These are phyloP conservation scores for Chalcis sispes DNA, from an alignment of 2,888 invertebrate genomes.

Conservation along the genomic window DNA sequence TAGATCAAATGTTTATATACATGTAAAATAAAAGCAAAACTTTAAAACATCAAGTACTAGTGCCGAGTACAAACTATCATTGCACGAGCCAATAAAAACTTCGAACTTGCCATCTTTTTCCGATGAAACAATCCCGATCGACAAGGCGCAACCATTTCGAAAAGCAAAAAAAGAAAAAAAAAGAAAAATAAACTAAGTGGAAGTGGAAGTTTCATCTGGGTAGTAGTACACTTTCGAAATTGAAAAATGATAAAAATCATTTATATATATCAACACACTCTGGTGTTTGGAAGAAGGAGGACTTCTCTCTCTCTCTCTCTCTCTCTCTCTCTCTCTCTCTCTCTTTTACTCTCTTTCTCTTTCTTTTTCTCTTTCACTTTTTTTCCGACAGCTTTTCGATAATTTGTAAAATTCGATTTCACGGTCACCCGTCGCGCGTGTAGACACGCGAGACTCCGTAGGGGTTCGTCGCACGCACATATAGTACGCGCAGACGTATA, in stretches of 20 bases:
- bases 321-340: constrained; percentile 7
- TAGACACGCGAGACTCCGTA: constrained; percentile 11
- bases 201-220: too few species aligned
- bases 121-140: constrained; percentile 1
- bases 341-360: too few species aligned
- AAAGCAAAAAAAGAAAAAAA: not conserved
- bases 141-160: not conserved
- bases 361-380: not conserved
- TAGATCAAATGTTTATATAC: too few species aligned
- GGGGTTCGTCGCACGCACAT: too few species aligned
- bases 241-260: constrained; percentile 54
- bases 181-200: too few species aligned
- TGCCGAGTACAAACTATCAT: not conserved
- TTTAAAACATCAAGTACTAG: too few species aligned
- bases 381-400: constrained; percentile 24
- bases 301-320: too few species aligned
- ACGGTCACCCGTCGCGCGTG: constrained; percentile 31
- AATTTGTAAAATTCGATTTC: constrained; percentile 55
- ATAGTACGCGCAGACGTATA: not conserved
- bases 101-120: not conserved
- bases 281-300: not conserved
- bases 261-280: too few species aligned
- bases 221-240: constrained; percentile 25
- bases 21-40: too few species aligned
- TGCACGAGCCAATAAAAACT: not conserved